phyloP scores from a whole-genome alignment of 2,797 vertebrate species.

The Tenualosa thibaudeaui region DNA sequence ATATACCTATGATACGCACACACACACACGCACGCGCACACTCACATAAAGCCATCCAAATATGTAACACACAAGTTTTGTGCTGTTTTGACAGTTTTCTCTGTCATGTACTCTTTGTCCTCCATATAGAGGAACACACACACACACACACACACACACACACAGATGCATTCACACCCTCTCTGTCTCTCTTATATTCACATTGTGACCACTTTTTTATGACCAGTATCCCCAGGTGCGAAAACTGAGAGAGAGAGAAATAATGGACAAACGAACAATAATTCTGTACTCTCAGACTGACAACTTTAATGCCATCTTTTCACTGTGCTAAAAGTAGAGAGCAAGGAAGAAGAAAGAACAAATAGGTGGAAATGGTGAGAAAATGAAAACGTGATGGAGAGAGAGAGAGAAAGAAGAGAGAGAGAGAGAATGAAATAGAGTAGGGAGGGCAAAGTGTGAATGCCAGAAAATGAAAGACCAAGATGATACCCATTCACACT shows the following conservation, averaged over 20 bases:
- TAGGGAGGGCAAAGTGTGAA: neutral
- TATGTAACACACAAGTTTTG: neutral
- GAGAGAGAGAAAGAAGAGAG: conserved; percentile 37
- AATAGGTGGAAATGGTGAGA: neutral
- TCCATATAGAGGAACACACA: neutral
- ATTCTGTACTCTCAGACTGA: neutral
- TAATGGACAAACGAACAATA: neutral
- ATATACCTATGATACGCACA: neutral
- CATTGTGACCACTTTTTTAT: neutral
- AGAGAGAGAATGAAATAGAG: conserved; percentile 32
- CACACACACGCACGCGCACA: neutral
- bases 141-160: neutral
- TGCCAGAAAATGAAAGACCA: neutral
- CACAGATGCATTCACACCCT: neutral
- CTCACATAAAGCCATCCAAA: neutral
- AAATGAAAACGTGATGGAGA: conserved; percentile 34
- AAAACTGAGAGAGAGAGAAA: conserved; percentile 15
- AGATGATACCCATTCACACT: neutral
- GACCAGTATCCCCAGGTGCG: neutral
- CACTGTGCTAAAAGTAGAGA: conserved; percentile 32
- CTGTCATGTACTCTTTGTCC: neutral
- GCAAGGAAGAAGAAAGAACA: neutral
- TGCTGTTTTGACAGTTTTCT: neutral
- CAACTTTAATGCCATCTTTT: neutral
- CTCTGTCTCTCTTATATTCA: neutral